Conservation (phyloP, 2,888 invertebrate species). For the Osedax frankpressi region DNA sequence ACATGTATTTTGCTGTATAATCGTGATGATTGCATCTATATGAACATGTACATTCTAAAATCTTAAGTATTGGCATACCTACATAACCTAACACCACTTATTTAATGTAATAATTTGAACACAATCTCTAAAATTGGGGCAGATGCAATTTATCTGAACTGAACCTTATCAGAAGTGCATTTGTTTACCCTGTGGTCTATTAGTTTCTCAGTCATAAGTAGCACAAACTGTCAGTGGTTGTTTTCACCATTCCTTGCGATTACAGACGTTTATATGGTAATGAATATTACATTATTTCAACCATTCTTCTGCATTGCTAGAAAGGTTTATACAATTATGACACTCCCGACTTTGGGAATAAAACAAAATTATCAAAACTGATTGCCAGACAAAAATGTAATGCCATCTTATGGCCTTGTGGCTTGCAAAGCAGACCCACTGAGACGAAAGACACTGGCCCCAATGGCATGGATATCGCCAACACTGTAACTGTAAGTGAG, state of each 20-base stretch:
- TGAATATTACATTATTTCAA: too few species aligned
- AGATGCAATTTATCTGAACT: background rate
- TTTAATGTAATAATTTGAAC: background rate
- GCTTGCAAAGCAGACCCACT: background rate
- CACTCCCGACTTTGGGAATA: background rate
- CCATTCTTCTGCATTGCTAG: too few species aligned
- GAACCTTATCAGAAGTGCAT: conserved; percentile 2
- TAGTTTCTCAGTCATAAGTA: too few species aligned
- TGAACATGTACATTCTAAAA: background rate
- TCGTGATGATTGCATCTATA: background rate
- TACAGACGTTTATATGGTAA: too few species aligned
- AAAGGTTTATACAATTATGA: too few species aligned
- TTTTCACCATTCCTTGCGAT: too few species aligned
- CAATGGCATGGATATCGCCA: background rate
- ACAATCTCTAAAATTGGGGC: background rate
- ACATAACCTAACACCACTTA: background rate
- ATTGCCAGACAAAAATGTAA: background rate
- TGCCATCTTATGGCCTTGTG: background rate
- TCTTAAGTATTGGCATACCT: background rate
- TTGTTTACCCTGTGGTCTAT: background rate
- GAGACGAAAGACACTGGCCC: background rate
- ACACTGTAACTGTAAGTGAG: background rate
- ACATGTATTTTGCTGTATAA: conserved; percentile 3
- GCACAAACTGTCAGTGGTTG: too few species aligned
- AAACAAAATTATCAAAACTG: background rate